These are phyloP conservation scores for Hyposmocoma kahamanoa DNA, from an alignment of 1,140 invertebrate genomes.

Conservation along the genomic window DNA sequence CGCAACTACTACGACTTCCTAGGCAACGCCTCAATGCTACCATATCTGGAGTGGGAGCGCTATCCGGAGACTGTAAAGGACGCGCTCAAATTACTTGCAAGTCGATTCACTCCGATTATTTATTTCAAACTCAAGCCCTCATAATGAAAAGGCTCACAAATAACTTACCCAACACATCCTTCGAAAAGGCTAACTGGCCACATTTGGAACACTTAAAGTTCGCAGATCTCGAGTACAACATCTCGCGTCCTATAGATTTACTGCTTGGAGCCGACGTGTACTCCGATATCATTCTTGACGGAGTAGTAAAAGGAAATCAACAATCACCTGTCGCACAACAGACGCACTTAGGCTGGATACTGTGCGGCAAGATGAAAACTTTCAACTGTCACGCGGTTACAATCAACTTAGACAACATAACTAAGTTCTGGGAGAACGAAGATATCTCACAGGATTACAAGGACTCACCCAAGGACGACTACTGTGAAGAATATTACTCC, in stretches of 20 bases:
- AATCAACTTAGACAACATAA: slow-evolving; percentile 12
- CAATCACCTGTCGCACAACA: slow-evolving; percentile 19
- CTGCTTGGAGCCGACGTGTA: slow-evolving; percentile 22
- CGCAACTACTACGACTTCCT: slow-evolving; percentile 14
- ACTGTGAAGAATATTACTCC: slow-evolving; percentile 14
- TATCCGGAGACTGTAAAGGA: slow-evolving; percentile 14
- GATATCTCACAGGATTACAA: slow-evolving; percentile 9
- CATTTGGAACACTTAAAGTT: slow-evolving; percentile 9
- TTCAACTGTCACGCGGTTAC: slow-evolving; percentile 15
- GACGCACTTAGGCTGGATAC: slow-evolving; percentile 25
- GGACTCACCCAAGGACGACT: slow-evolving; percentile 6
- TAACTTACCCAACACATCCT: slow-evolving; percentile 6
- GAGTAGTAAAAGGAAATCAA: slow-evolving; percentile 9
- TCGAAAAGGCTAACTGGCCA: slow-evolving; percentile 1
- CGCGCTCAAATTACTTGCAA: slow-evolving; percentile 10
- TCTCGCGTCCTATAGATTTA: slow-evolving; percentile 14
- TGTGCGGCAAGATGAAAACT: slow-evolving; percentile 20
- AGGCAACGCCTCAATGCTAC: slow-evolving; percentile 11
- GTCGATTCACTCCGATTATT: slow-evolving; percentile 14
- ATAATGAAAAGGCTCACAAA: slow-evolving; percentile 18
- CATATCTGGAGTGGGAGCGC: slow-evolving; percentile 12
- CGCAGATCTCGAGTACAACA: slow-evolving; percentile 7
- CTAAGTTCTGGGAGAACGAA: slow-evolving; percentile 25
- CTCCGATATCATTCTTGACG: slow-evolving; percentile 14
- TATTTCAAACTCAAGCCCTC: slow-evolving; percentile 12